Percentiles rank a stretch among this genome's conserved stretches.
These are phyloP conservation scores for Nematostella vectensis DNA, from an alignment of 92 coral and sea anemone genomes.

Conservation along the genomic window DNA sequence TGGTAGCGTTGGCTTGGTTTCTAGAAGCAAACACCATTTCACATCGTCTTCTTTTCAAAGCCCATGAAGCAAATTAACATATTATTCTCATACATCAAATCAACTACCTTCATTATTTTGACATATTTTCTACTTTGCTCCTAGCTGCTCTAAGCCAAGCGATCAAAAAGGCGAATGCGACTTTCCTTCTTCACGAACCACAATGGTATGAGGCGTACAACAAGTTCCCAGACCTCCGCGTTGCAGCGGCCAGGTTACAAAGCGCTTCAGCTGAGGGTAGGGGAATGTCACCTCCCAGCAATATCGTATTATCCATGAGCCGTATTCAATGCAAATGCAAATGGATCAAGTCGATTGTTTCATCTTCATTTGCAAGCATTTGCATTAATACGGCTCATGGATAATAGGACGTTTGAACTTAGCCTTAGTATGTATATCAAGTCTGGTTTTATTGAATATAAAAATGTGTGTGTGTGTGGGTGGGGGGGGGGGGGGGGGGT, in stretches of 20 bases:
- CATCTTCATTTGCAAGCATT: background rate
- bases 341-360: too few species aligned
- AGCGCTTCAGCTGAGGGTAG: constrained; percentile 26
- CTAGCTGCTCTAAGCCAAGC: constrained; percentile 4
- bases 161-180: constrained; percentile 21
- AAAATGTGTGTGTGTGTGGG: too few species aligned
- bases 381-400: background rate
- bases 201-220: constrained; percentile 33
- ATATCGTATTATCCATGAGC: background rate
- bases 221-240: constrained; percentile 25
- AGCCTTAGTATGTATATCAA: too few species aligned
- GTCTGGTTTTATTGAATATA: too few species aligned
- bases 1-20: too few species aligned
- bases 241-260: constrained; percentile 22
- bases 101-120: background rate
- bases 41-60: too few species aligned
- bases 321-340: too few species aligned
- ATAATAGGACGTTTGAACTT: too few species aligned
- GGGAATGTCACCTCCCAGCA: too few species aligned
- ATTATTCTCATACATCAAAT: background rate
- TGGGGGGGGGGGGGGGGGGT: too few species aligned
- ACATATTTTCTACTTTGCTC: background rate
- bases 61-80: too few species aligned
- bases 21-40: too few species aligned
- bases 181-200: constrained; percentile 16